Evolutionary conservation across 2,888 invertebrate species (phyloP), one percentile per base, ranked within the genome.

Genomic region (Heteromurus nitidus): DNA sequence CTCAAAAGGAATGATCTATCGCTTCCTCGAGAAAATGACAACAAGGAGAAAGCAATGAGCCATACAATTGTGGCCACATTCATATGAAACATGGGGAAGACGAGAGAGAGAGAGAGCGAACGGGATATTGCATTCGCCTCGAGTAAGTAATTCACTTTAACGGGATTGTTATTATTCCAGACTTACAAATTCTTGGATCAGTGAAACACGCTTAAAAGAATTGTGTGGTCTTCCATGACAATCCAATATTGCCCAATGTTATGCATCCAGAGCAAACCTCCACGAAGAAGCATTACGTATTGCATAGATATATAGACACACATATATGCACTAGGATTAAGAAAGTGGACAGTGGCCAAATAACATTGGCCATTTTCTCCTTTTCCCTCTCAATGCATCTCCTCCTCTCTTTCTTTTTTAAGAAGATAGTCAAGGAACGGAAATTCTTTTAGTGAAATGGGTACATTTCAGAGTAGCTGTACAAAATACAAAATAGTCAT

Each of bases 401-500:
- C 18, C 60, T 50, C 3, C 60, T 60, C 7, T 60, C n/a, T 5
- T 22, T 18, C 31, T 62, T 62, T 62, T 31, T 7, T 20, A 20
- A 3, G 62, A 31, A 42, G 26, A 65, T 55, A 44, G 67, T 31
- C 42, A 65, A 31, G 60, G 28, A 69, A 69, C n/a, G 30, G 68
- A 55, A 36, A 69, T 69, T 67, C 50, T 68, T 76, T 68, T 69
- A 47, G 68, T 30, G 60, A 62, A 69, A 76, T 68, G 76, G 58
- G 31, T 24, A 62, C 60, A 60, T 67, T 67, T 28, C 9, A 26
- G 67, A 50, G 42, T 36, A 24, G 62, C 64, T 70, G 69, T 64
- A 69, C 55, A 60, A 84, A 85, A 84, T 84, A 85, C 79, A 85
- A 85, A 84, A 84, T 84, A 83, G 79, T 86, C 86, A 85, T 86